Conservation (phyloP, 2,113 vertebrate species). For the Turnix velox region DNA sequence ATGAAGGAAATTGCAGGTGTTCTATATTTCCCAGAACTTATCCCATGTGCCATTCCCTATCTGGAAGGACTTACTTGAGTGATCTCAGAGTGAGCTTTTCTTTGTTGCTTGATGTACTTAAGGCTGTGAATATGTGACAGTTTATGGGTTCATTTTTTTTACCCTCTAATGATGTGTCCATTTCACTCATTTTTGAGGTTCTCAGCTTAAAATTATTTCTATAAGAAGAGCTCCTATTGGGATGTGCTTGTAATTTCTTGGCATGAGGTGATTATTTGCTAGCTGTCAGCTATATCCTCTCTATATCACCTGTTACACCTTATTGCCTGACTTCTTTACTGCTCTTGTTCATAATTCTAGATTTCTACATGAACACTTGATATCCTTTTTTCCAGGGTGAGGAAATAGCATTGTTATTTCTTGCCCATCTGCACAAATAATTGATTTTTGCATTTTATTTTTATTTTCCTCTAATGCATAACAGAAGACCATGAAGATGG, state of each 20-base stretch:
- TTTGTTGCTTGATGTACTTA: neutral
- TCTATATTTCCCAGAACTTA: neutral
- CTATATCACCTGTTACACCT: neutral
- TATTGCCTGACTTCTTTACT: neutral
- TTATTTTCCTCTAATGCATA: too few relatives aligned
- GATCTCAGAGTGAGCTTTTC: constrained; percentile 2
- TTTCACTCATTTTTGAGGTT: constrained; percentile 15
- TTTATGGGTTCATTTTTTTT: neutral
- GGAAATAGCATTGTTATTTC: neutral
- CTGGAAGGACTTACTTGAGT: neutral
- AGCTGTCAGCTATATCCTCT: neutral
- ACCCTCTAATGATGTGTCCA: neutral
- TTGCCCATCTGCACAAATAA: neutral
- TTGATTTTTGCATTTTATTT: neutral
- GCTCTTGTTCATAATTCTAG: neutral
- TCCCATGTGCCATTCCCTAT: neutral
- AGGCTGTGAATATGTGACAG: neutral
- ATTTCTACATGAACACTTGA: neutral
- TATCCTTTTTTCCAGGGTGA: neutral
- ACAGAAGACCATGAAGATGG: too few relatives aligned
- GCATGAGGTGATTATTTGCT: neutral
- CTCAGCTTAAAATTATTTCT: neutral
- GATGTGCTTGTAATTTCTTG: neutral
- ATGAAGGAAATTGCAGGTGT: constrained; percentile 18
- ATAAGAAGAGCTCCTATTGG: neutral